Evolutionary conservation across 2,113 vertebrate species (phyloP).

Genomic region (Eupsittula cactorum): DNA sequence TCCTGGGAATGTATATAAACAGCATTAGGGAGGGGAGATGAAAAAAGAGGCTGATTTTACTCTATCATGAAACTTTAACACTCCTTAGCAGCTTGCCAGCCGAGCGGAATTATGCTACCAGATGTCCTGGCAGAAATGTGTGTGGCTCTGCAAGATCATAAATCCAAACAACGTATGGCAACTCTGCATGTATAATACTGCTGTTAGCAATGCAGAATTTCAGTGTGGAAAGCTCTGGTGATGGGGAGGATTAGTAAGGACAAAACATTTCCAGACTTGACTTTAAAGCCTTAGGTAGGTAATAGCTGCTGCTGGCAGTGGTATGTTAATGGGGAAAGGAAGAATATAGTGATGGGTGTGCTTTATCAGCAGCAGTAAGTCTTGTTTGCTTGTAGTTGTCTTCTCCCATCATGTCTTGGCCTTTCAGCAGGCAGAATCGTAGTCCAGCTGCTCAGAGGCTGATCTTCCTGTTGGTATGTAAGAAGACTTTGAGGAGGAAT

Average conservation of each 20-base stretch:
- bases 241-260: not conserved
- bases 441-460: not conserved
- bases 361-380: not conserved
- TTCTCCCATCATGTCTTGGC: not conserved
- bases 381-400: not conserved
- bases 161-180: slow-evolving; percentile 47
- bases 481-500: not conserved
- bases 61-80: slow-evolving; percentile 23
- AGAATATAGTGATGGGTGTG: not conserved
- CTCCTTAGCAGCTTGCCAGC: slow-evolving; percentile 33
- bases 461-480: not conserved
- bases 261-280: not conserved
- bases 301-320: not conserved
- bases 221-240: not conserved
- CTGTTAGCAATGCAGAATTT: not conserved
- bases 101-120: not conserved
- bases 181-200: not conserved
- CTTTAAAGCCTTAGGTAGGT: not conserved
- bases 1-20: slow-evolving; percentile 12
- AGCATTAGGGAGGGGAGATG: not conserved
- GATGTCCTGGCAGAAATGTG: slow-evolving; percentile 44
- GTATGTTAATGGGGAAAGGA: not conserved
- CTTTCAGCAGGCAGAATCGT: not conserved
- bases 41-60: slow-evolving; percentile 26
- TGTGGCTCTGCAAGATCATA: not conserved